Conservation (phyloP, 1,140 invertebrate genomes). For the Achroia grisella region DNA sequence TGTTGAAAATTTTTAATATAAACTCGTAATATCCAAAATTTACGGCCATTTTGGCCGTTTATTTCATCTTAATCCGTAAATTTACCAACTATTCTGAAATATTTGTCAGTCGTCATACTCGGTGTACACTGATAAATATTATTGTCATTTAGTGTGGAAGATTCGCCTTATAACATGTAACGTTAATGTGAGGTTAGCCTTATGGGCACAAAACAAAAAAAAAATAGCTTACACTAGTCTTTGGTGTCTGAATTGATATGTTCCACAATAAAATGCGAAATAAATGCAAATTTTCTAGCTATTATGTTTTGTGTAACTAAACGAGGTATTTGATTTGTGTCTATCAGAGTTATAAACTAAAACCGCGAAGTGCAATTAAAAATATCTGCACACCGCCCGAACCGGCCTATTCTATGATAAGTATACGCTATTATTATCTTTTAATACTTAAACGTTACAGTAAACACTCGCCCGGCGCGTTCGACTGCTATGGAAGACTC, state of each 20-base stretch:
- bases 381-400: slow-evolving; percentile 27
- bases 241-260: slow-evolving; percentile 73
- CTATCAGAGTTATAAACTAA: slow-evolving; percentile 54
- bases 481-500: slow-evolving; percentile 71
- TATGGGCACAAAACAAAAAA: slow-evolving; percentile 49
- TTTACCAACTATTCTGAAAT: too few species aligned
- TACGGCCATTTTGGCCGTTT: too few species aligned
- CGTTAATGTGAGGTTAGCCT: too few species aligned
- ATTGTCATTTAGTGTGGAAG: too few species aligned
- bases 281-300: slow-evolving; percentile 57
- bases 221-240: slow-evolving; percentile 60
- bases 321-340: slow-evolving; percentile 70
- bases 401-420: slow-evolving; percentile 56
- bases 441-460: slow-evolving; percentile 69
- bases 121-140: too few species aligned
- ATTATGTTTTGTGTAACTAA: slow-evolving; percentile 62
- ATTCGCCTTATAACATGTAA: too few species aligned
- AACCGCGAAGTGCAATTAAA: slow-evolving; percentile 39
- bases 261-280: slow-evolving; percentile 68
- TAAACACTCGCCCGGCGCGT: slow-evolving; percentile 49
- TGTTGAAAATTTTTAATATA: too few species aligned
- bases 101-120: too few species aligned
- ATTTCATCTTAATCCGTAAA: too few species aligned
- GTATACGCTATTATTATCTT: slow-evolving; percentile 70
- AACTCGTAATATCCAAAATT: too few species aligned